These are phyloP conservation scores for Drosophila falleni DNA, from an alignment of 2,888 invertebrate genomes.

Conservation along the genomic window DNA sequence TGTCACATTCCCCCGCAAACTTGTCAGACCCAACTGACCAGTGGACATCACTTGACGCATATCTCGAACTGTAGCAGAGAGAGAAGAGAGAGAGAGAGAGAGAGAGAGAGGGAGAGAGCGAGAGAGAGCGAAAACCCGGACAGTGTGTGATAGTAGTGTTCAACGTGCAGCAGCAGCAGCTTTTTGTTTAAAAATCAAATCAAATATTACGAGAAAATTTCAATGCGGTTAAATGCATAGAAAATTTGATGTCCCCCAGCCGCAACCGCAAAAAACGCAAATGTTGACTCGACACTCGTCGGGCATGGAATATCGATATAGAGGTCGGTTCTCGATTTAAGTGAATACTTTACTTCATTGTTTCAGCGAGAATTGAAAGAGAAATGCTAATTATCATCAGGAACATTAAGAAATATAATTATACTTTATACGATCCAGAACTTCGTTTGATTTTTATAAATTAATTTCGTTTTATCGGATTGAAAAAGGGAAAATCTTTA, in stretches of 20 bases:
- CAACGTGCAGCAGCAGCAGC: slow-evolving; percentile 41
- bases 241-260: slow-evolving; percentile 64
- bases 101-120: neutral
- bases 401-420: too few relatives aligned
- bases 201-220: slow-evolving; percentile 81
- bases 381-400: too few relatives aligned
- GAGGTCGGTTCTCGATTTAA: slow-evolving; percentile 12
- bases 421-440: neutral
- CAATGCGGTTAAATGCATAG: slow-evolving; percentile 80
- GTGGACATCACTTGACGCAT: slow-evolving; percentile 54
- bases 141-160: slow-evolving; percentile 14
- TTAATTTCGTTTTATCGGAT: too few relatives aligned
- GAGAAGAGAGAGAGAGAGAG: neutral
- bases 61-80: slow-evolving; percentile 33
- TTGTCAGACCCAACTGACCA: slow-evolving; percentile 47
- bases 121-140: neutral
- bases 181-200: slow-evolving; percentile 79
- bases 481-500: too few relatives aligned
- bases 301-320: slow-evolving; percentile 16
- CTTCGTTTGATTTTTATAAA: too few relatives aligned
- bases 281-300: slow-evolving; percentile 68
- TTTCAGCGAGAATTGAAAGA: neutral
- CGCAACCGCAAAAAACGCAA: slow-evolving; percentile 74
- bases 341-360: slow-evolving; percentile 4
- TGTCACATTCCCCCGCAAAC: slow-evolving; percentile 3